Evolutionary conservation across 2,113 vertebrate genomes (phyloP), one percentile per base, ranked within the genome.

Genomic region (Centrocercus urophasianus): DNA sequence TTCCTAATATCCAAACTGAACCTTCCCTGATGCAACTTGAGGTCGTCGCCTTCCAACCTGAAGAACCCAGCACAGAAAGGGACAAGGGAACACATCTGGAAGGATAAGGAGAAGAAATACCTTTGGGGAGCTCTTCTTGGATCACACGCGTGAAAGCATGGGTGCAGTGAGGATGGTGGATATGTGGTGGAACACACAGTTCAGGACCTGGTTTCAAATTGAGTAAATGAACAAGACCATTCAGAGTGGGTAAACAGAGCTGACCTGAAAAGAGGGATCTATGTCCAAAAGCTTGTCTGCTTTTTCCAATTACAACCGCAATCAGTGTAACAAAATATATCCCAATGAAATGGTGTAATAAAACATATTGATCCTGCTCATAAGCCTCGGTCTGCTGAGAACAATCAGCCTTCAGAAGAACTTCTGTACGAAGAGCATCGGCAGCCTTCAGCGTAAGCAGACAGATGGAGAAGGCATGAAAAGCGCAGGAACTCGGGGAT

Each of bases 111-210:
- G 48, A 70, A 45, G 70, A 17, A 20, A 12, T 6, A 30, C 27
- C 63, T 65, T 6, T 11, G 30, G 32, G 0, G 59, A 73, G 32
- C 59, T 25, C 4, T 47, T 13, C 4, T 1, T 3, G 15, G 64
- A 48, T n/a, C 10, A 3, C 1, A 8, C 1, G 9, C n/a, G 17
- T 0, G 1, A 50, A 38, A 36, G 5, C 2, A 27, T 10, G 21
- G 6, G 21, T 13, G 45, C 74, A 52, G 48, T 0, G n/a, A 65
- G n/a, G 13, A 3, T 36, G 38, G 69, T 60, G 43, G 63, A 25
- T 4, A n/a, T 7, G 12, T 10, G 43, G 54, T 40, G 34, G 12
- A 28, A 45, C 17, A 7, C 1, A 5, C 5, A 7, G 57, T 11
- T 56, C 57, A n/a, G 52, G 69, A 4, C 32, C 67, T 52, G 5